A percentile compares a stretch with the other conserved stretches of the same genome.
phyloP scores from a whole-genome alignment of 2,888 invertebrate species.

The Melieria picta region DNA sequence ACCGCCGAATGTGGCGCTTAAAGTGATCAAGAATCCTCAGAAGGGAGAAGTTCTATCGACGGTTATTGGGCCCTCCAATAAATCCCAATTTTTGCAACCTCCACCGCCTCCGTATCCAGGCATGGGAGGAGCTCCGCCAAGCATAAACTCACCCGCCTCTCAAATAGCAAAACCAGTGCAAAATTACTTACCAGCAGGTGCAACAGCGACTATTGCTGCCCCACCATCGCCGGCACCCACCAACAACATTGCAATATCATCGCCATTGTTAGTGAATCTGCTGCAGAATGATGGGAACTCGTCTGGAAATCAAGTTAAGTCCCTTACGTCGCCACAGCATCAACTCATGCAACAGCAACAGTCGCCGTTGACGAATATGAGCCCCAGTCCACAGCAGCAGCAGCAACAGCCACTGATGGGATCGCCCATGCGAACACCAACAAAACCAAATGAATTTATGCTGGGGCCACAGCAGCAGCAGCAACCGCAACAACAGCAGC shows the following conservation, averaged over 20 bases:
- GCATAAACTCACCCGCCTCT: conserved; percentile 37
- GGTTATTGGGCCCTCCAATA: conserved; percentile 42
- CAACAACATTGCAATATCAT: conserved; percentile 79
- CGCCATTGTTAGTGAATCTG: conserved; percentile 90
- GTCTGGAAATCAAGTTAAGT: conserved; percentile 51
- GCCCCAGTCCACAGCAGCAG: conserved; percentile 42
- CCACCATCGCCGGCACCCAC: conserved; percentile 35
- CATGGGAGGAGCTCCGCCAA: conserved; percentile 44
- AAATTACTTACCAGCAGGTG: conserved; percentile 41
- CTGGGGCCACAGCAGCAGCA: conserved; percentile 45
- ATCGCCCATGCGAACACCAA: conserved; percentile 56
- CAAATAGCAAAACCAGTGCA: conserved; percentile 44
- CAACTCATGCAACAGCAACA: conserved; percentile 40
- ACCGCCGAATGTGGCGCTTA: conserved; percentile 56
- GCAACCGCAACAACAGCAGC: conserved; percentile 40
- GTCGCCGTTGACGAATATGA: conserved; percentile 48
- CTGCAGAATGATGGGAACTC: conserved; percentile 81
- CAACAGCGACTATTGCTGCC: conserved; percentile 30
- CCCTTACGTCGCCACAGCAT: conserved; percentile 53
- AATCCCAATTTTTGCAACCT: conserved; percentile 62
- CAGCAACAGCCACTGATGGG: conserved; percentile 48
- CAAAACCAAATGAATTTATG: conserved; percentile 53
- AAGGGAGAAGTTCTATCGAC: conserved; percentile 50
- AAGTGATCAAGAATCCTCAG: conserved; percentile 55
- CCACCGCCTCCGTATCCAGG: conserved; percentile 64